Evolutionary conservation across 2,797 vertebrate species (phyloP), one percentile per base, ranked within the genome.

Genomic region (Scomberomorus guttatus): DNA sequence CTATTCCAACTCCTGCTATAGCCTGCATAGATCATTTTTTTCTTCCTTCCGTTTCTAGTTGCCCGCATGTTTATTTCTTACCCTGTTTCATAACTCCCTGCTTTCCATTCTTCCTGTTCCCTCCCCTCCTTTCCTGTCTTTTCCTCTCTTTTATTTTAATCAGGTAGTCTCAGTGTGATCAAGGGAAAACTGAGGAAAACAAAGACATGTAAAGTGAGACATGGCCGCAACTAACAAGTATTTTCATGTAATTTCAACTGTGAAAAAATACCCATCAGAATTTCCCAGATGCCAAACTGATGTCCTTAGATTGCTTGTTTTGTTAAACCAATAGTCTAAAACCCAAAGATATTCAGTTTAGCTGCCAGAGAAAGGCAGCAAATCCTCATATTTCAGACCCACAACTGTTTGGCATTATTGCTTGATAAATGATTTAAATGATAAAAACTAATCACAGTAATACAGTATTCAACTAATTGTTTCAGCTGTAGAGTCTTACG

Each of bases 1-100:
- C 32, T 22, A 46, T 82, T 79, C 39, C 70, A 34, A 54, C 42
- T 80, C 48, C 12, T 24, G 56, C 24, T 64, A 10, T 59, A 60
- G 71, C 51, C 68, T 63, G 37, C 13, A 29, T 18, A 46, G 6
- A 50, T 69, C 1, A 2, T 70, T 44, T n/a, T 24, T 66, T 57
- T 42, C 42, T 44, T 79, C 32, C 55, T 72, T 29, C 20, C 20
- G 18, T 11, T 46, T 25, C 10, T 20, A 66, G 1, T 56, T 65
- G 20, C 2, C 44, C 17, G 20, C 44, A 46, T 73, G 46, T 60
- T 58, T 18, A 25, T 61, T 56, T 60, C 17, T 44, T 9, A 39
- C 24, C 42, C 22, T 2, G 0, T 17, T 32, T 46, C 27, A 27
- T 32, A 5, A 39, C 8, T 54, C 27, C 6, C 20, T 14, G 7